Evolutionary conservation across 2,888 invertebrate genomes (phyloP), one percentile per base, ranked within the genome.

Genomic region (Teinopalpus imperialis): DNA sequence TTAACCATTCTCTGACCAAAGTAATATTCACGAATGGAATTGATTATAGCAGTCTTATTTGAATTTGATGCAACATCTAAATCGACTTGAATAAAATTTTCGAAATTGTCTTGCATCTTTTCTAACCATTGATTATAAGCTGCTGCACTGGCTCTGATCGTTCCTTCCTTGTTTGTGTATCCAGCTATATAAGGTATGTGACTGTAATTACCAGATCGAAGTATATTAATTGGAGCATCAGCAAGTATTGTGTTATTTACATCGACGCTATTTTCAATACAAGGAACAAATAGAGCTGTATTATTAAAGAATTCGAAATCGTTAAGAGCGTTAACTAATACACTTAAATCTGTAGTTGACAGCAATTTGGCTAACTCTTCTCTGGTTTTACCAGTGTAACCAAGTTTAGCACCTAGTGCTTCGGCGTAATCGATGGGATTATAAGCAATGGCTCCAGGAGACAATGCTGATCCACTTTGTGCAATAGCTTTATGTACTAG

Each of bases 371-470:
- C 87, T 35, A 88, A 53, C 24, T 76, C 63, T 24, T 51, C 24
- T 13, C 47, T 60, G 0, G 55, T 60, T 39, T 74, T 69, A 0
- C 53, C 66, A 5, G 57, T 60, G 40, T 81, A 83, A 7, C 68
- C 67, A 4, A 88, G 57, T 53, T 66, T 73, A 1, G 50, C 50
- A 3, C 69, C 82, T 1, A 85, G 48, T 1, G 59, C 50, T 47
- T 64, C 43, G 4, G 88, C 87, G 20, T 77, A 68, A 2, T 63
- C 65, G 1, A 74, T 41, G 3, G 88, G 85, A n/a, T 85, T 66
- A 43, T 85, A 88, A 0, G 85, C 68, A 0, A 88, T 61, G 1
- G 87, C 87, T 82, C 83, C 83, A 0, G 87, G 86, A 3, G 86
- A 53, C 30, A 74, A 47, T 0, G 72, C 77, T 1, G 87, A 85